phyloP scores from a whole-genome alignment of 2,888 invertebrate genomes.

The Digitonthophagus gazella region DNA sequence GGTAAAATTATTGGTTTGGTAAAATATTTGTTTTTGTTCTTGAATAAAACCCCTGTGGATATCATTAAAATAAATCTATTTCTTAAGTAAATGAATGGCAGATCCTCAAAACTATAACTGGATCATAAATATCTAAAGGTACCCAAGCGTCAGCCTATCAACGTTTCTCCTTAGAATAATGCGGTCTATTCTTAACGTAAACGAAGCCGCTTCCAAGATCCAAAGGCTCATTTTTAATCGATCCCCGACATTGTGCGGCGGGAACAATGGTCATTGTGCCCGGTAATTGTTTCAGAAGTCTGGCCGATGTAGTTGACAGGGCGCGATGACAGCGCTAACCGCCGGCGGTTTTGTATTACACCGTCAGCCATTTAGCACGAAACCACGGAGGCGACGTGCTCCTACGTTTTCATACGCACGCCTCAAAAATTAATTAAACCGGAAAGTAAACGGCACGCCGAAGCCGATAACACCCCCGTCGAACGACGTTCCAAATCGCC shows the following conservation, averaged over 20 bases:
- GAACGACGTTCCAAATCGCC: not conserved
- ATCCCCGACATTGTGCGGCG: not conserved
- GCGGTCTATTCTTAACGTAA: not conserved
- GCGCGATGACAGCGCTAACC: constrained; percentile 8
- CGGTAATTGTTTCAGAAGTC: constrained; percentile 22
- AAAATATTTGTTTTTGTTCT: no score
- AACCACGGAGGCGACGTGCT: not conserved
- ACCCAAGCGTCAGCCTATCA: not conserved
- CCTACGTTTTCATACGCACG: not conserved
- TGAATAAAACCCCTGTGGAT: no score
- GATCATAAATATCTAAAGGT: not conserved
- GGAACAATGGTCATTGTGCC: constrained; percentile 21
- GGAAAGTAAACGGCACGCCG: constrained; percentile 11
- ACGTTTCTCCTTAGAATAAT: not conserved
- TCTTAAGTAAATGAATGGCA: not conserved
- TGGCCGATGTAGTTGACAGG: constrained; percentile 21
- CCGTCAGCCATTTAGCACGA: constrained; percentile 2
- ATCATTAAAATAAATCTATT: no score
- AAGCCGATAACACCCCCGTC: not conserved
- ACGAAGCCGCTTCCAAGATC: not conserved
- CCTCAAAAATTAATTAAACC: constrained; percentile 20
- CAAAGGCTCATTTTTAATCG: not conserved
- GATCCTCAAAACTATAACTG: not conserved
- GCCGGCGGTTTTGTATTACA: constrained; percentile 16
- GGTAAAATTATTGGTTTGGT: no score